Base-by-base conservation (phyloP, 2,888 invertebrate genomes). In the Dryadula phaetusa region DNA sequence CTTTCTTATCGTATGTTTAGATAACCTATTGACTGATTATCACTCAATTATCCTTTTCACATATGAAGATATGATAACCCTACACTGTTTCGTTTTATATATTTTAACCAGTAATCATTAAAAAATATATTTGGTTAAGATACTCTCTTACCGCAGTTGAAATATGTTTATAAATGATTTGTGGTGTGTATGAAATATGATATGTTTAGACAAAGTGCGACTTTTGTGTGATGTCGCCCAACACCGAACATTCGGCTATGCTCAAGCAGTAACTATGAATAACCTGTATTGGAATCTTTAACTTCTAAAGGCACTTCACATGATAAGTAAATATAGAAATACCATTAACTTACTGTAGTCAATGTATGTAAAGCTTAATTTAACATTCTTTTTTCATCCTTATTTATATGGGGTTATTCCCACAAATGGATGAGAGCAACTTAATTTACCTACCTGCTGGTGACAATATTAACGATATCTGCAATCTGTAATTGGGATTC, bases 391-490 rank as follows among this genome's bases (percentile, higher is more conserved):
- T 52, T 52, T 18, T 10, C 16, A 46, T 40, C 52, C 58, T 49
- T 58, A 58, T 63, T 67, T 52, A 52, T 16, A 20, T 14, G 18
- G 34, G 6, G 77, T 78, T 74, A n/a, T 47, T 52, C 46, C 64
- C 63, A 60, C 46, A 67, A 60, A 60, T 58, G 65, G 64, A 22
- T 46, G 62, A 65, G 58, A 66, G 61, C 61, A 69, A 69, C 44
- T 64, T 64, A 62, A 37, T 54, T 54, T 63, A 25, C 25, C 25
- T 34, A 40, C 53, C 44, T 60, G 53, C 56, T 52, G 65, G 65
- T 61, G 64, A 54, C 54, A 63, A 60, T 47, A 28, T 28, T 52
- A 66, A 62, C 44, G 62, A 69, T 32, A 32, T 53, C 49, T 62
- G n/a, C 49, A 22, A n/a, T 49, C 49, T 52, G 16, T 4, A 52